Conservation (phyloP, 2,888 invertebrate genomes). For the Eristalis pertinax region DNA sequence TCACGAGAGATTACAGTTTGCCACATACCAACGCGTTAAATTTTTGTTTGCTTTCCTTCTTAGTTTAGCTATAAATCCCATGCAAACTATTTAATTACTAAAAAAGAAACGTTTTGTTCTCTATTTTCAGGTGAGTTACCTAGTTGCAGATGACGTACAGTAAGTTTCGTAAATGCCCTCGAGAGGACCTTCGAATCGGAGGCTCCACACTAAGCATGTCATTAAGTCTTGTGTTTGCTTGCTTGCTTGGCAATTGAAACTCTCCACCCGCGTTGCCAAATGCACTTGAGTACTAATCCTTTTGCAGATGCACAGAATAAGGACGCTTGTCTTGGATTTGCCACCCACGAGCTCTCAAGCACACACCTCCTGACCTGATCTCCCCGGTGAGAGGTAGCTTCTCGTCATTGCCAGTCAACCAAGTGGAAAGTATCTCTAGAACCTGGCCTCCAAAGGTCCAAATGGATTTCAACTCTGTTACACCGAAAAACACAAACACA, state of each 20-base stretch:
- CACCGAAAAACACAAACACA: conserved; percentile 34
- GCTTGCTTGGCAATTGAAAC: neutral
- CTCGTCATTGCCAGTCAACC: conserved; percentile 44
- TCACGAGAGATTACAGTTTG: no score
- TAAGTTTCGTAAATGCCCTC: conserved; percentile 37
- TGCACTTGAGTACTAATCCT: neutral
- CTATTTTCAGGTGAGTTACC: conserved; percentile 60
- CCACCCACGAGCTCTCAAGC: conserved; percentile 8
- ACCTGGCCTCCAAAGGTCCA: conserved; percentile 58
- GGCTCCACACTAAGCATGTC: conserved; percentile 30
- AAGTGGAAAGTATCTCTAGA: conserved; percentile 55
- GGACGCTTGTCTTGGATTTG: conserved; percentile 22
- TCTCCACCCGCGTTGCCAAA: neutral
- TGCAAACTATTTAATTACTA: neutral
- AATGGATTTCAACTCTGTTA: conserved; percentile 56
- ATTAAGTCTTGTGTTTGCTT: neutral
- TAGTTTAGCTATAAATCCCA: neutral
- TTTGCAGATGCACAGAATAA: conserved; percentile 9
- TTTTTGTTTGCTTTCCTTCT: neutral
- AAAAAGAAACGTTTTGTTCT: conserved; percentile 5
- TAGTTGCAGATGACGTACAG: conserved; percentile 29
- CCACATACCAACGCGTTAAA: no score
- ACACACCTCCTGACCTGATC: neutral
- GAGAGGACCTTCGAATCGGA: neutral
- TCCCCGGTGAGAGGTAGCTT: neutral